Evolutionary conservation across 2,888 invertebrate species (phyloP), one percentile per base, ranked within the genome.

Genomic region (Hirtodrosophila cameraria): DNA sequence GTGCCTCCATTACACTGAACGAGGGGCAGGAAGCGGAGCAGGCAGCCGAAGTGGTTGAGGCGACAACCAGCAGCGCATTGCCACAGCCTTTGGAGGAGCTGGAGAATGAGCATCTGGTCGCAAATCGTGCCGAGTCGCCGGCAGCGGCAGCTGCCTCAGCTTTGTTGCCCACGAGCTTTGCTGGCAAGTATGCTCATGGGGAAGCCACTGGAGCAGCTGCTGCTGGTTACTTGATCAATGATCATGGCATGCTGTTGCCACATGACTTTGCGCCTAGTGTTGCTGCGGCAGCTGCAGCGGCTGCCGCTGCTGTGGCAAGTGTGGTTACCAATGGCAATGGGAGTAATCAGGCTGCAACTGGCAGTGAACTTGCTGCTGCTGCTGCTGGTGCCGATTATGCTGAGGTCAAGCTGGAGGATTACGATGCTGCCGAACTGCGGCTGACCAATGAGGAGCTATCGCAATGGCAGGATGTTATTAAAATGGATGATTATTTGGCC

Each of bases 401-500:
- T 2, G 86, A 86, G 27, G 79, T 75, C 9, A 90, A 89, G 69
- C 59, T 88, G 62, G 90, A 90, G 43, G 90, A 90, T 33, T 86
- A 79, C 33, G 89, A 87, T 52, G 80, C 87, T 4, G 80, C 87
- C 27, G 90, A 90, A 9, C 41, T 89, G 59, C 86, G 82, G 43
- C 57, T 90, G 35, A 88, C 89, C 41, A 88, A 75, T 9, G 90
- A 90, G 54, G 90, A 88, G 67, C 75, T 91, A 33, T 88, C 90
- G 8, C 87, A 91, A 61, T 91, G 91, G 90, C 89, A 90, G 74
- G 91, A 96, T 90, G 96, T 97, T 31, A 93, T 97, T 58, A 96
- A 96, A 90, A 94, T 97, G 93, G 96, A 95, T 89, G 96, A 96
- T 86, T 97, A 97, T 88, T 91, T 97, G 64, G 95, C 95, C 81